These are phyloP conservation scores for Probosciger aterrimus DNA, from an alignment of 2,113 vertebrate genomes.

Conservation along the genomic window DNA sequence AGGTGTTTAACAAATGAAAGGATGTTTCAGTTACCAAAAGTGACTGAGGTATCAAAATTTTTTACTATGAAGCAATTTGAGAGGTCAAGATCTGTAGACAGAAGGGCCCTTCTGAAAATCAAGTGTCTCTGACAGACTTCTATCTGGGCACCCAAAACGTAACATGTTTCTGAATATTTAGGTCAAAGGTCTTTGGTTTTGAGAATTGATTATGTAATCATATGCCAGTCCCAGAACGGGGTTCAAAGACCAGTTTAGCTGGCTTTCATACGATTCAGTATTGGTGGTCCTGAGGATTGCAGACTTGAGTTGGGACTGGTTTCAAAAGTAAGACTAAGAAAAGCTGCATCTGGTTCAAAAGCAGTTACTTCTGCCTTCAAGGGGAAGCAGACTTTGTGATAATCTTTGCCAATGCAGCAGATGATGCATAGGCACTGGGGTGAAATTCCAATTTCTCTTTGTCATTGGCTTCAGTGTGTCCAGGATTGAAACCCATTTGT, in stretches of 20 bases:
- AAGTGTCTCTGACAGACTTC: background rate
- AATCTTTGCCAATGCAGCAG: background rate
- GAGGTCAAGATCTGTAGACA: background rate
- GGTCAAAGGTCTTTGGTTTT: background rate
- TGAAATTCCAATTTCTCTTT: constrained; percentile 11
- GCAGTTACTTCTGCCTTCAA: constrained; percentile 6
- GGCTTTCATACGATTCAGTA: background rate
- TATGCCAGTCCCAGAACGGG: background rate
- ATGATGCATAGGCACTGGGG: background rate
- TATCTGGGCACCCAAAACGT: background rate
- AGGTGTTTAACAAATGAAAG: background rate
- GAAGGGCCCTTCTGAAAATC: background rate
- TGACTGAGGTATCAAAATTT: background rate
- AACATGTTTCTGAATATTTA: background rate
- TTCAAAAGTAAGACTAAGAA: constrained; percentile 10
- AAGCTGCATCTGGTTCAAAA: background rate
- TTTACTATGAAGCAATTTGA: background rate
- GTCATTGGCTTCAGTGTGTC: background rate
- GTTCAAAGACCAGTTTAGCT: background rate
- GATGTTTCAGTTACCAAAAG: background rate
- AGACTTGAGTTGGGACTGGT: background rate
- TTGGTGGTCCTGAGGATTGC: background rate
- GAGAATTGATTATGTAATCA: background rate
- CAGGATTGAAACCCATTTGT: constrained; percentile 1
- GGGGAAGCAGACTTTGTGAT: background rate